phyloP scores from a whole-genome alignment of 2,113 vertebrate species.

The Merops nubicus region DNA sequence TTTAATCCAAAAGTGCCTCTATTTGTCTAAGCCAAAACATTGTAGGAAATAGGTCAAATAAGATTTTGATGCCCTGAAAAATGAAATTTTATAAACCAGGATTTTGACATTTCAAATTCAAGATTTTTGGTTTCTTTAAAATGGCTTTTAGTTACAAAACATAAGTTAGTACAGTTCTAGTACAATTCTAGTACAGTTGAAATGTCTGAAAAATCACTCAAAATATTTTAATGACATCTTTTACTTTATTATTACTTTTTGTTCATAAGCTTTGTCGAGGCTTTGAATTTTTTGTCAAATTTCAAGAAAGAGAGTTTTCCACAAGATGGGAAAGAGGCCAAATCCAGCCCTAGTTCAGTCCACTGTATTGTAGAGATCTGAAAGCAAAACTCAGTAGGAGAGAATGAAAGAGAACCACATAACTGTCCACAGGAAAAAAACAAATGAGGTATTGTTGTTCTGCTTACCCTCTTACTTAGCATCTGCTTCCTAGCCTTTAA shows the following conservation, averaged over 20 bases:
- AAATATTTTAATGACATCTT: not conserved
- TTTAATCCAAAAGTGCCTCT: not conserved
- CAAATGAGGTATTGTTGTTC: not conserved
- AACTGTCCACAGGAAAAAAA: not conserved
- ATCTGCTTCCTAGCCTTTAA: conserved; percentile 17
- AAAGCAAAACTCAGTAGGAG: not conserved
- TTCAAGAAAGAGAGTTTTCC: not conserved
- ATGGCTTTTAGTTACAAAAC: not conserved
- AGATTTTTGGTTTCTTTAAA: not conserved
- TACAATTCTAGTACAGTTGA: not conserved
- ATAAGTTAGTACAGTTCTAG: not conserved
- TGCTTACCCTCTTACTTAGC: not conserved
- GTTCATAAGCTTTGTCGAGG: not conserved
- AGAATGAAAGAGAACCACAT: not conserved
- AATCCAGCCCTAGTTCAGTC: not conserved
- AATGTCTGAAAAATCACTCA: not conserved
- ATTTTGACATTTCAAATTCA: not conserved
- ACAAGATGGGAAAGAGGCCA: not conserved
- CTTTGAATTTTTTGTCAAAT: not conserved
- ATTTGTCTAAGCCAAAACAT: not conserved
- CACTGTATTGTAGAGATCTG: not conserved
- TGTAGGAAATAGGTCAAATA: not conserved
- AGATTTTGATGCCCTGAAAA: not conserved
- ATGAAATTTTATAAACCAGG: not conserved
- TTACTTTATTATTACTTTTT: not conserved